Conservation (phyloP, 2,113 vertebrate genomes). For the Phodopus roborovskii region DNA sequence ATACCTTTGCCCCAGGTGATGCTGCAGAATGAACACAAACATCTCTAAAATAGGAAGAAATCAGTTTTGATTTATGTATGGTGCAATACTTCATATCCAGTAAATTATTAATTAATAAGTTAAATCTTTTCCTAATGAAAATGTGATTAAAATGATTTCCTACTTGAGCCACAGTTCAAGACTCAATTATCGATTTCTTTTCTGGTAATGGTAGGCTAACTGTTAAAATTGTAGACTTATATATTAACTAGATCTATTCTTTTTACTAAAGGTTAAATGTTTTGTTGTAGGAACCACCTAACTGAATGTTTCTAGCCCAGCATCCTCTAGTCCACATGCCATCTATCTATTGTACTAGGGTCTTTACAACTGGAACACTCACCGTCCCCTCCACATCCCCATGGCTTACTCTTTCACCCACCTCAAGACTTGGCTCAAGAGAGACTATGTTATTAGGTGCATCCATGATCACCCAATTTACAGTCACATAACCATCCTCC, state of each 20-base stretch:
- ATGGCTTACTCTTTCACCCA: background rate
- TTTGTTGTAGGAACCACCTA: background rate
- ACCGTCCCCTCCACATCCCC: background rate
- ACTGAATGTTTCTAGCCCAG: background rate
- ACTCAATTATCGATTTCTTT: constrained; percentile 71
- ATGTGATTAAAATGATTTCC: constrained; percentile 58
- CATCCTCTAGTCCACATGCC: background rate
- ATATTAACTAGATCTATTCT: constrained; percentile 49
- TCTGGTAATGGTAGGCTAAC: constrained; percentile 52
- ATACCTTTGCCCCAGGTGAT: background rate
- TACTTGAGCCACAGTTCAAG: constrained; percentile 57
- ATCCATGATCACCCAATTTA: background rate
- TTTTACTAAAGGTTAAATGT: background rate
- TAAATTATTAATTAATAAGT: constrained; percentile 73
- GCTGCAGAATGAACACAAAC: background rate
- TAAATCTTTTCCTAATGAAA: constrained; percentile 64
- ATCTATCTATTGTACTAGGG: background rate
- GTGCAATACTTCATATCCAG: constrained; percentile 15
- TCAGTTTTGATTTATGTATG: constrained; percentile 31
- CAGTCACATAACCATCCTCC: background rate
- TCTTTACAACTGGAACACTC: background rate
- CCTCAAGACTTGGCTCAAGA: background rate
- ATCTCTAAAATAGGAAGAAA: constrained; percentile 36
- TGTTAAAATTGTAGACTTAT: constrained; percentile 45
- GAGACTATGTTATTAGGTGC: background rate